A percentile compares a stretch with the other conserved stretches of the same genome.
Conservation (phyloP, 2,113 vertebrate genomes). For the Heterotilapia buettikoferi region DNA sequence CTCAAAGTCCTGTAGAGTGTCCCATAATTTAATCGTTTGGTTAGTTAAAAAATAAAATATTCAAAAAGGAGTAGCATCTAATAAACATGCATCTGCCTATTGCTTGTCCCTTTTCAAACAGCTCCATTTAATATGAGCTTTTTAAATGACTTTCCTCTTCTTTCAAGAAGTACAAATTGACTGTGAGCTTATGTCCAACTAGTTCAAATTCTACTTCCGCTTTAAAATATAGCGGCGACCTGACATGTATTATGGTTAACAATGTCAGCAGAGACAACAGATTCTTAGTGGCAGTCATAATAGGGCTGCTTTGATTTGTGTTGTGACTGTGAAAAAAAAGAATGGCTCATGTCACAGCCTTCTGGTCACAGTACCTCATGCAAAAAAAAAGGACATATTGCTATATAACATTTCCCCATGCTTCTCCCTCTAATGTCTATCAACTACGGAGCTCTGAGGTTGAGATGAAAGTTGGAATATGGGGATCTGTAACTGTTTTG, state of each 20-base stretch:
- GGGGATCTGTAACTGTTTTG: background rate
- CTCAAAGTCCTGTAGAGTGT: background rate
- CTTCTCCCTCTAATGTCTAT: background rate
- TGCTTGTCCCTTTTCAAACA: constrained; percentile 3
- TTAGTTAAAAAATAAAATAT: background rate
- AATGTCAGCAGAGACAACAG: background rate
- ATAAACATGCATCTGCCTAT: constrained; percentile 16
- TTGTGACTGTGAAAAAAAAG: background rate
- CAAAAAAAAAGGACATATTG: constrained; percentile 29
- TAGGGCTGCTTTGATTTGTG: background rate
- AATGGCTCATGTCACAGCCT: constrained; percentile 44
- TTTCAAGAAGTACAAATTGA: background rate
- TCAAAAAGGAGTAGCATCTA: background rate
- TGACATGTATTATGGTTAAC: background rate
- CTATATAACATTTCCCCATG: background rate
- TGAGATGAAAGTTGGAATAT: constrained; percentile 8
- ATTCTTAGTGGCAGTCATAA: background rate
- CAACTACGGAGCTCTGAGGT: constrained; percentile 6
- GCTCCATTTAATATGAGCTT: background rate
- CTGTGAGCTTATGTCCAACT: background rate
- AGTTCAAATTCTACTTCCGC: background rate
- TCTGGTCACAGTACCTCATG: constrained; percentile 53
- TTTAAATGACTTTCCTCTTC: background rate
- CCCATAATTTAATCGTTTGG: background rate
- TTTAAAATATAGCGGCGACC: background rate